Evolutionary conservation across 1,140 invertebrate species (phyloP).

Genomic region (Portunus trituberculatus): DNA sequence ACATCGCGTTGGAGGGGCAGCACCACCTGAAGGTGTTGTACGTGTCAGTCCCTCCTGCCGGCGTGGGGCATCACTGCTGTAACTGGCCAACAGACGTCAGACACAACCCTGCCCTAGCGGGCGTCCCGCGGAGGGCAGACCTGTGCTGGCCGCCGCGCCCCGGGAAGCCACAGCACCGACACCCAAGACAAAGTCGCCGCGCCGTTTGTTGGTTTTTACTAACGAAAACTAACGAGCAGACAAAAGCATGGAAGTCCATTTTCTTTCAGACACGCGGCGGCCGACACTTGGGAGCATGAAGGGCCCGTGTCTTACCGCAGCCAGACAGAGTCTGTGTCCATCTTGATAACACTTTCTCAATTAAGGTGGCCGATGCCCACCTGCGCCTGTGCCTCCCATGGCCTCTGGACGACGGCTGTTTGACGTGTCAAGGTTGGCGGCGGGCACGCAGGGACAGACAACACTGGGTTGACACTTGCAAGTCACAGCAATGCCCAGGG

Average conservation of each 20-base stretch:
- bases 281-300: constrained; percentile 64
- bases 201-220: constrained; percentile 77
- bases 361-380: constrained; percentile 65
- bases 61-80: neutral
- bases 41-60: neutral
- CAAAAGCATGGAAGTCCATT: constrained; percentile 76
- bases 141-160: constrained; percentile 27
- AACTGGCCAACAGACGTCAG: neutral
- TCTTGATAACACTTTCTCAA: constrained; percentile 76
- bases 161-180: constrained; percentile 60
- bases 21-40: constrained; percentile 10
- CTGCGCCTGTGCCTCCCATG: constrained; percentile 2
- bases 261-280: constrained; percentile 69
- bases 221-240: constrained; percentile 76
- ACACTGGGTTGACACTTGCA: constrained; percentile 49
- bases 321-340: constrained; percentile 49
- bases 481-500: constrained; percentile 50
- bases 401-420: constrained; percentile 2
- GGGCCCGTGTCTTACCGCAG: constrained; percentile 65
- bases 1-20: neutral
- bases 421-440: neutral
- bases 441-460: neutral
- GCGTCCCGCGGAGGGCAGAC: constrained; percentile 38
- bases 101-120: constrained; percentile 3
- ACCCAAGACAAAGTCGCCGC: constrained; percentile 75